A percentile compares a stretch with the other conserved stretches of the same genome.
Evolutionary conservation across 2,113 vertebrate species (phyloP).

Genomic region (Actenoides lindsayi): DNA sequence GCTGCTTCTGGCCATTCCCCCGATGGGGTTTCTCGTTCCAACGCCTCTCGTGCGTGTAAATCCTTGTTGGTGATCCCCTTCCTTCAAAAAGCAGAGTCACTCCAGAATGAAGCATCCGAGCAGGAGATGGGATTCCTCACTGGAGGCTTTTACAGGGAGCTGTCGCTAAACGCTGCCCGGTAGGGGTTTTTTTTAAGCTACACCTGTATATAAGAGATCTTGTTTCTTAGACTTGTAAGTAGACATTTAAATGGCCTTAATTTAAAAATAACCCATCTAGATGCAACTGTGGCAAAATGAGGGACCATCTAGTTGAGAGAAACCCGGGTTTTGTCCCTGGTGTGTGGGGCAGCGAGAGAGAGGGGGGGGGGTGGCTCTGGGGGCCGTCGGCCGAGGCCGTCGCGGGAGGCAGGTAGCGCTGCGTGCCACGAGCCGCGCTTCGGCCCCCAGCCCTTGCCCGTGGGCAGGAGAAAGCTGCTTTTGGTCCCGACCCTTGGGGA

Average conservation of each 20-base stretch:
- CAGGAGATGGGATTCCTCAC: neutral
- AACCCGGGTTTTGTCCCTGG: neutral
- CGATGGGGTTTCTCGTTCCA: neutral
- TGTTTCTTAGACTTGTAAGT: constrained; percentile 44
- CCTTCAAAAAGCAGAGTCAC: neutral
- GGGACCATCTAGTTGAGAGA: neutral
- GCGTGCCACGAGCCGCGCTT: neutral
- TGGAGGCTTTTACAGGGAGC: neutral
- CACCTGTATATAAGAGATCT: constrained; percentile 36
- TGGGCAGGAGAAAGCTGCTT: neutral
- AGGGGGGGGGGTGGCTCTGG: neutral
- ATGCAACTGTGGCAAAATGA: neutral
- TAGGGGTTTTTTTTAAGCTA: neutral
- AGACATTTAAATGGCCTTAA: constrained; percentile 75
- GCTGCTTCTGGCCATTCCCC: accelerated
- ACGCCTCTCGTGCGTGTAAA: neutral
- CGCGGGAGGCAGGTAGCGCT: neutral
- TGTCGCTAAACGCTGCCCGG: neutral
- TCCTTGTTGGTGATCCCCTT: neutral
- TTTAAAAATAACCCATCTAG: neutral
- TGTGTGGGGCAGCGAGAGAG: neutral
- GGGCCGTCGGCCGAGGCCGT: accelerated
- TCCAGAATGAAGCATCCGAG: neutral
- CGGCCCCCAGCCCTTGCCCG: accelerated
- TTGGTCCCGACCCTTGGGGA: neutral